Conservation (phyloP, 1,140 invertebrate species). For the Ips typographus region DNA sequence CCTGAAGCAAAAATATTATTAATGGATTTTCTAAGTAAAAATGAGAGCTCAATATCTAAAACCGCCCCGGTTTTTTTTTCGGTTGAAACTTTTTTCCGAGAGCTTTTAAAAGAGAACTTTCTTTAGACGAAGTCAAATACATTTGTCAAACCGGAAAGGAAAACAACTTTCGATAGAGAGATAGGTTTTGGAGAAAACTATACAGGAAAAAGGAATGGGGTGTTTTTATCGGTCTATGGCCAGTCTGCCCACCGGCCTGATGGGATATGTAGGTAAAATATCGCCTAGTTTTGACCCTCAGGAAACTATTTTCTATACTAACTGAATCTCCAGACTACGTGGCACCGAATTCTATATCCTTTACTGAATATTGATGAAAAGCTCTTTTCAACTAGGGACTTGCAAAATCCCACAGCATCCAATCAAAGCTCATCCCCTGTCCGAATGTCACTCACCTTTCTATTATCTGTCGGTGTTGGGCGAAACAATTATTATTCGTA, state of each 20-base stretch:
- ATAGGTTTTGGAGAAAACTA: constrained; percentile 32
- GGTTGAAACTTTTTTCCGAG: constrained; percentile 22
- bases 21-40: constrained; percentile 47
- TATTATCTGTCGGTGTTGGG: constrained; percentile 27
- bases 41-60: constrained; percentile 41
- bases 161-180: constrained; percentile 40
- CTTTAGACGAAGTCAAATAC: constrained; percentile 38
- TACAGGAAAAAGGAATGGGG: constrained; percentile 31
- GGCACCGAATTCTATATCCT: constrained; percentile 18
- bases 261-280: constrained; percentile 45
- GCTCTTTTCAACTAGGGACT: constrained; percentile 7
- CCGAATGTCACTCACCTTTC: constrained; percentile 30
- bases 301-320: constrained; percentile 28
- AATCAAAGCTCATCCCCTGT: constrained; percentile 16
- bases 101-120: constrained; percentile 34
- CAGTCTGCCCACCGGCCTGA: constrained; percentile 39
- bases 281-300: constrained; percentile 40
- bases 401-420: constrained; percentile 7
- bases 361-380: not conserved
- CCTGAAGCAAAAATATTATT: constrained; percentile 47
- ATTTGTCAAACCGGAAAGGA: constrained; percentile 40
- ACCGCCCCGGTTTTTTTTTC: constrained; percentile 34
- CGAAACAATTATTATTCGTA: constrained; percentile 31
- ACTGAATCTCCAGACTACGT: constrained; percentile 16
- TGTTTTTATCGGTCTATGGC: constrained; percentile 41